Conservation (phyloP, 2,797 vertebrate species). For the Enteromius paludinosus region DNA sequence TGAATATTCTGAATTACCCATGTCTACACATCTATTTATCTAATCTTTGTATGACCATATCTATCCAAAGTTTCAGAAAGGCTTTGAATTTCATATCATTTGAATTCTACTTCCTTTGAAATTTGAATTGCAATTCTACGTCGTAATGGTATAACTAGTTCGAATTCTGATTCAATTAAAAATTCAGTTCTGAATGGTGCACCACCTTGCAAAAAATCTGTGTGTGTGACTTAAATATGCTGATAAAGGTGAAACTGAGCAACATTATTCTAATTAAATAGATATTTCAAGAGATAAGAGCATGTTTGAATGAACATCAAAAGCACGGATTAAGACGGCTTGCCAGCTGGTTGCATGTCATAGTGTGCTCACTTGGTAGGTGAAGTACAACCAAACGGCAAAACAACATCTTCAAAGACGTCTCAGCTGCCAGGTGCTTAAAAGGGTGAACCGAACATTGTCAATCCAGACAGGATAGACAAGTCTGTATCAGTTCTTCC, state of each 20-base stretch:
- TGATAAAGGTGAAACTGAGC: conserved; percentile 38
- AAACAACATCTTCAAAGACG: conserved; percentile 46
- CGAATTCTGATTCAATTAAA: not conserved
- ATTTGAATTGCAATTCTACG: not conserved
- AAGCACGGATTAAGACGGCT: conserved; percentile 40
- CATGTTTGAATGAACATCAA: conserved; percentile 35
- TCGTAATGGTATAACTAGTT: not conserved
- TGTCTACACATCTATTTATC: not conserved
- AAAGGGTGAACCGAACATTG: conserved; percentile 49
- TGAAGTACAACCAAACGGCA: conserved; percentile 50
- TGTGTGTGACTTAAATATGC: conserved; percentile 21
- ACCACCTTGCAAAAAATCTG: not conserved
- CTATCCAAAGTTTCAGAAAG: not conserved
- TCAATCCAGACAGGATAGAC: conserved; percentile 50
- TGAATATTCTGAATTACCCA: not conserved
- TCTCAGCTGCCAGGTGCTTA: conserved; percentile 49
- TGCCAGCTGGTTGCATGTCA: conserved; percentile 52
- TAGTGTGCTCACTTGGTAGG: conserved; percentile 51
- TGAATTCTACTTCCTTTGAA: not conserved
- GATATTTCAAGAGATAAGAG: conserved; percentile 29
- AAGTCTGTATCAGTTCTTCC: conserved; percentile 36
- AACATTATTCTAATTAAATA: conserved; percentile 47
- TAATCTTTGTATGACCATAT: too few relatives aligned
- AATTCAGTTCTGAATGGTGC: not conserved
- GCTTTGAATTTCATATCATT: not conserved